A percentile compares a stretch with the other conserved stretches of the same genome.
These are phyloP conservation scores for Condylura cristata DNA, from an alignment of 2,113 vertebrate species.

Conservation along the genomic window DNA sequence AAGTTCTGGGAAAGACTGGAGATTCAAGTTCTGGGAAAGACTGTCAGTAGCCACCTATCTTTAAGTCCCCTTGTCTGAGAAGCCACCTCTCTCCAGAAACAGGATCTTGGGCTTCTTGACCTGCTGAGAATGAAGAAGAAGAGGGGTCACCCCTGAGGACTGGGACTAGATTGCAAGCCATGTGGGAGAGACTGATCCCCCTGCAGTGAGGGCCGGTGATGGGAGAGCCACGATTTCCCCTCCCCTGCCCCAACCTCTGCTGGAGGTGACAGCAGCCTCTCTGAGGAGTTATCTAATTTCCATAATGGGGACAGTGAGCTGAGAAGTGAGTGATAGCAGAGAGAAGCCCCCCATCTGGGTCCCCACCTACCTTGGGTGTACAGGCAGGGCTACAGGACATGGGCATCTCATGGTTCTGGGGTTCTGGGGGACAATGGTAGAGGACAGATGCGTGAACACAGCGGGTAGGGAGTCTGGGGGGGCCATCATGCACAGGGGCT, in stretches of 20 bases:
- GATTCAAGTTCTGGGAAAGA: background rate
- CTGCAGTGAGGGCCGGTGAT: background rate
- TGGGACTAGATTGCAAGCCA: background rate
- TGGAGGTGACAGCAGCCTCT: background rate
- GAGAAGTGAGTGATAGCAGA: background rate
- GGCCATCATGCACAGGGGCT: background rate
- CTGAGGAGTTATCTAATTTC: background rate
- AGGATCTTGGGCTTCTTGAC: slow-evolving; percentile 2
- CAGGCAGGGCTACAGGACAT: background rate
- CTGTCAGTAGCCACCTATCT: background rate
- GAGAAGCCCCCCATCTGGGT: too few species aligned
- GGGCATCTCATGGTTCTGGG: slow-evolving; percentile 33
- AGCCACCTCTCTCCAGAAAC: background rate
- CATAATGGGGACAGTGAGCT: background rate
- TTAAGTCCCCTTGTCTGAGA: background rate
- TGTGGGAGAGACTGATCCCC: background rate
- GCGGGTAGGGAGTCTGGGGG: background rate
- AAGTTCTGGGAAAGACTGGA: background rate
- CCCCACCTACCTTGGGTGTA: background rate
- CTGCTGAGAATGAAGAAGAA: background rate
- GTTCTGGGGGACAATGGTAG: background rate
- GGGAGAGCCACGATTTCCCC: background rate
- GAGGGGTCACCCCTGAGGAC: background rate
- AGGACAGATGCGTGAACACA: background rate
- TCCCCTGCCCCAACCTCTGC: background rate